Evolutionary conservation across 2,888 invertebrate species (phyloP).

Genomic region (Gymnoscelis rufifasciata): DNA sequence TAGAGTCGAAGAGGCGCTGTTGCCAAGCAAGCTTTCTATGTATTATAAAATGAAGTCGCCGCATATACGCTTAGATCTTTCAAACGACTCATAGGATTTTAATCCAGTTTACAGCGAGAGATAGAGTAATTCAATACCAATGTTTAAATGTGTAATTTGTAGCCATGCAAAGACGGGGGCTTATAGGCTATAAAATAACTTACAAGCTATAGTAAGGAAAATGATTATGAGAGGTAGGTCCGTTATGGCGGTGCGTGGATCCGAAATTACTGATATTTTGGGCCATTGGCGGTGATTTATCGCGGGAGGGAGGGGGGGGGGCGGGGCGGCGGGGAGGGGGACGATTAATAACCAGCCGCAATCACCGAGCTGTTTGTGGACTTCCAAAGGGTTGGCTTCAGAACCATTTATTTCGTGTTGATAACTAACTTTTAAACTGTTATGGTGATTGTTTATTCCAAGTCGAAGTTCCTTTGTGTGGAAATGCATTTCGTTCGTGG

Average conservation of each 20-base stretch:
- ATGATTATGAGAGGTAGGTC: constrained; percentile 14
- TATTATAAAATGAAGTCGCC: too few relatives aligned
- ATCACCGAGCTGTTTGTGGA: constrained; percentile 17
- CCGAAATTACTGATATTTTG: constrained; percentile 57
- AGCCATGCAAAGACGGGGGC: too few relatives aligned
- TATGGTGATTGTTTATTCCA: not conserved
- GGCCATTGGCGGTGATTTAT: constrained; percentile 60
- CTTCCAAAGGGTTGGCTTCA: constrained; percentile 12
- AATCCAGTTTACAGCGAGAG: too few relatives aligned
- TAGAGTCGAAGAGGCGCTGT: too few relatives aligned
- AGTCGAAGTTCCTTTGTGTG: not conserved
- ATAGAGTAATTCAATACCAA: too few relatives aligned
- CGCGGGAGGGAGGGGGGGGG: constrained; percentile 30
- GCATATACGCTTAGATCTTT: too few relatives aligned
- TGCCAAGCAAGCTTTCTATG: too few relatives aligned
- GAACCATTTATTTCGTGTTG: constrained; percentile 3
- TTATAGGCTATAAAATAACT: not conserved
- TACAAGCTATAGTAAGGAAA: not conserved
- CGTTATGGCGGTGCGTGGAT: constrained; percentile 23
- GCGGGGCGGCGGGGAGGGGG: constrained; percentile 13
- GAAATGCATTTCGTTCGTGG: not conserved
- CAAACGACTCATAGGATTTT: too few relatives aligned
- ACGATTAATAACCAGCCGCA: constrained; percentile 29
- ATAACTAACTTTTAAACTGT: constrained; percentile 6
- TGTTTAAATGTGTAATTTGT: too few relatives aligned